phyloP scores from a whole-genome alignment of 2,797 vertebrate genomes.

The Scyliorhinus canicula region DNA sequence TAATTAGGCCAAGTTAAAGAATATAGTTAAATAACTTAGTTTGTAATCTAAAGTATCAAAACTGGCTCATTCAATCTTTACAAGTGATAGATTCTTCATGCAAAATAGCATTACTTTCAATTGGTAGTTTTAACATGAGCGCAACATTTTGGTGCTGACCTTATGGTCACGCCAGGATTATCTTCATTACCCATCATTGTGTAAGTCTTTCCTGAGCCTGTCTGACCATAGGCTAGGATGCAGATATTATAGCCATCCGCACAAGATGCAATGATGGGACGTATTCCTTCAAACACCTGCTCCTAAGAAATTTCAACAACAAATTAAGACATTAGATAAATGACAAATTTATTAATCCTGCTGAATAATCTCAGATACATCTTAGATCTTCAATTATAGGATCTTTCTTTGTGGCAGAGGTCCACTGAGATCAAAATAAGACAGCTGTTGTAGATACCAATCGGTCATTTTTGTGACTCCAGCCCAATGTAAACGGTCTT shows the following conservation, averaged over 20 bases:
- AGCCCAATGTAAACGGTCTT: no score
- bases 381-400: not conserved
- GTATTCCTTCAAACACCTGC: conserved; percentile 53
- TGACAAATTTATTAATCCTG: not conserved
- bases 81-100: conserved; percentile 39
- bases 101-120: not conserved
- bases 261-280: conserved; percentile 55
- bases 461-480: not conserved
- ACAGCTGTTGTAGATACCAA: not conserved
- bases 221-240: conserved; percentile 59
- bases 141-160: conserved; percentile 44
- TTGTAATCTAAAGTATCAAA: conserved; percentile 34
- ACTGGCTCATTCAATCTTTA: conserved; percentile 27
- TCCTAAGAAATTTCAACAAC: conserved; percentile 40
- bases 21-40: no score
- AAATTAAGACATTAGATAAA: not conserved
- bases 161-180: conserved; percentile 57
- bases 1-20: not conserved
- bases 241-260: conserved; percentile 57
- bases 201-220: conserved; percentile 60
- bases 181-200: conserved; percentile 59
- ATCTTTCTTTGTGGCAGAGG: not conserved
- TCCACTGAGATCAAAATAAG: not conserved
- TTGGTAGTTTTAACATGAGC: not conserved
- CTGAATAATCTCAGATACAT: not conserved